Base-by-base conservation (phyloP, 2,888 invertebrate genomes). In the Automeris io region DNA sequence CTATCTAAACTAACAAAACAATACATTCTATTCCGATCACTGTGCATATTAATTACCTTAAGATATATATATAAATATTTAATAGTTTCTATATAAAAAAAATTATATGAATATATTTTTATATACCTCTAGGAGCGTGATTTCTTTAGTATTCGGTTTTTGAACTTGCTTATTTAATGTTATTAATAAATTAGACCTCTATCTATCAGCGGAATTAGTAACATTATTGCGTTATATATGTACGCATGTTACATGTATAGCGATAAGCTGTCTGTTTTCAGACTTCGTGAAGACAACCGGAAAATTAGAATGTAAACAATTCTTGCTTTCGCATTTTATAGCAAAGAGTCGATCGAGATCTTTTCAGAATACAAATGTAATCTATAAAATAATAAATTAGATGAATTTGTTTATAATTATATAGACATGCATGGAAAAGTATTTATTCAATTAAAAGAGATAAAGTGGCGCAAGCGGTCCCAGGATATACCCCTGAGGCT, bases 281-380 rank as follows among this genome's bases (percentile, higher is more conserved):
- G 71, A 72, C 69, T 61, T 69, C 65, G 76, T 59, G 75, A 70
- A 79, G 83, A 83, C 82, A 83, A 69, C 75, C 82, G 80, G 81
- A 83, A 83, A 83, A 85, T 85, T 80, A 82, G 69, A 82, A 79
- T 80, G 71, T 74, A 79, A 79, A 82, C 70, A 80, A 21, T 21
- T 33, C 18, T 18, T 33, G 33, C 12, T 16, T 33, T 21, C 19
- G 12, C 18, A 33, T 33, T 19, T 12, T 21, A 33, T 12, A 33
- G 21, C 6, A 7, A 33, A 33, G 18, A 16, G 22, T 6, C 5
- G 7, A 29, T 29, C 5, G 29, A 9, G n/a, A 29, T 29, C 16
- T 8, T 29, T 29, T 29, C n/a, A 16, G 16, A 8, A 5, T 16
- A 8, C 8, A 29, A 29, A 3, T 16, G 13, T 29, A 16, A 33